Evolutionary conservation across 2,113 vertebrate species (phyloP).

Genomic region (Archilochus colubris): DNA sequence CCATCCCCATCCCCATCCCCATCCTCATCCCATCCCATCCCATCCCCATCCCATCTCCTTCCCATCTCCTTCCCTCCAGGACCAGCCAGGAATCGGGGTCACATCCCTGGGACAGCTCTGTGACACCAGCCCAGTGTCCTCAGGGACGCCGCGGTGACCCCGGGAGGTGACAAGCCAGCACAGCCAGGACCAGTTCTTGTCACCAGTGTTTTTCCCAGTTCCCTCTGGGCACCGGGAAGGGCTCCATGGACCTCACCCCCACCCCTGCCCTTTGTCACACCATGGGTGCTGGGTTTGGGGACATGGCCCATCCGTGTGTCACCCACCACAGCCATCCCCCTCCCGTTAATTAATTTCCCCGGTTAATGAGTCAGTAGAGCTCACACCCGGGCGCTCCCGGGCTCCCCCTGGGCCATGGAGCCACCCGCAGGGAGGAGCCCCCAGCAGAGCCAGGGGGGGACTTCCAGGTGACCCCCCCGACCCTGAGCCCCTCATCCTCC

Average conservation of each 20-base stretch:
- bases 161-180: accelerated
- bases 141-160: background rate
- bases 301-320: accelerated
- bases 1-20: too few species aligned
- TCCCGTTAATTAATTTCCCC: background rate
- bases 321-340: accelerated
- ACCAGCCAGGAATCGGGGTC: background rate
- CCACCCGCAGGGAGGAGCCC: accelerated
- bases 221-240: accelerated
- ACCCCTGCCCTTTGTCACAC: too few species aligned
- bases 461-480: background rate
- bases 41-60: background rate
- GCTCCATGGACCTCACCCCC: too few species aligned
- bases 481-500: accelerated
- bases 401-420: background rate
- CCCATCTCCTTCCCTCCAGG: background rate
- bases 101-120: accelerated
- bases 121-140: background rate
- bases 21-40: background rate
- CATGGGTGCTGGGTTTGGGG: too few species aligned
- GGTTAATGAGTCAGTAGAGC: background rate
- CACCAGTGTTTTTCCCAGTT: accelerated
- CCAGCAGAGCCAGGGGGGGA: accelerated
- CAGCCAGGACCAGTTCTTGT: background rate
- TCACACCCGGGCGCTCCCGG: accelerated